These are phyloP conservation scores for Globicephala melas DNA, from an alignment of 2,113 vertebrate genomes.

Conservation along the genomic window DNA sequence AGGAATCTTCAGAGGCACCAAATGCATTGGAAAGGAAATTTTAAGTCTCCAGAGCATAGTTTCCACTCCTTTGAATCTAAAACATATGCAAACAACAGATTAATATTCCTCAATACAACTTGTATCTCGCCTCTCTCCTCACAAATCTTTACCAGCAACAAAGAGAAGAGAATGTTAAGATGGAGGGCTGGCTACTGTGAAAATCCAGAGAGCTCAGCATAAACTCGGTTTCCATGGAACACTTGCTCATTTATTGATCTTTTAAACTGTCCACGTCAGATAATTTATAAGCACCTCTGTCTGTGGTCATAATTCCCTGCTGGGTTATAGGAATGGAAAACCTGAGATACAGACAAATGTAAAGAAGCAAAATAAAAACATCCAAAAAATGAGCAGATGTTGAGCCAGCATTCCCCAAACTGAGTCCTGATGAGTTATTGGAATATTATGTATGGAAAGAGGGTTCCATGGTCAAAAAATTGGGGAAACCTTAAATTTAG, in stretches of 20 bases:
- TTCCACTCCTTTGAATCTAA: neutral
- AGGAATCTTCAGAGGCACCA: neutral
- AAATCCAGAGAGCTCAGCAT: neutral
- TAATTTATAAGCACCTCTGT: neutral
- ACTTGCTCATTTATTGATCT: neutral
- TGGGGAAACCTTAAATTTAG: neutral
- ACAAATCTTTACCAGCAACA: neutral
- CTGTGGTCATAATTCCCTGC: neutral
- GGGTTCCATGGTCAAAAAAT: neutral
- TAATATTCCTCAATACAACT: neutral
- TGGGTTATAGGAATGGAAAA: neutral
- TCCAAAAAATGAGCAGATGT: neutral
- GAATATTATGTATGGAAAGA: neutral
- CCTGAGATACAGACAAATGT: neutral
- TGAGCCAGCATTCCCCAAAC: neutral
- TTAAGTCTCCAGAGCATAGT: neutral
- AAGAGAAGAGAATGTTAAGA: neutral
- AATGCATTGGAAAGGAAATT: neutral
- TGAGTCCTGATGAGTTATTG: neutral
- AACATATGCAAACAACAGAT: neutral
- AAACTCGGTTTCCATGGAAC: neutral
- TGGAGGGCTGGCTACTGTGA: neutral
- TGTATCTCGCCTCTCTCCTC: neutral
- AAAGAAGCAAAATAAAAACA: conserved; percentile 16
- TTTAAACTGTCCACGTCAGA: neutral